Evolutionary conservation across 2,888 invertebrate genomes (phyloP), one percentile per base, ranked within the genome.

Genomic region (Herminia tarsipennalis): DNA sequence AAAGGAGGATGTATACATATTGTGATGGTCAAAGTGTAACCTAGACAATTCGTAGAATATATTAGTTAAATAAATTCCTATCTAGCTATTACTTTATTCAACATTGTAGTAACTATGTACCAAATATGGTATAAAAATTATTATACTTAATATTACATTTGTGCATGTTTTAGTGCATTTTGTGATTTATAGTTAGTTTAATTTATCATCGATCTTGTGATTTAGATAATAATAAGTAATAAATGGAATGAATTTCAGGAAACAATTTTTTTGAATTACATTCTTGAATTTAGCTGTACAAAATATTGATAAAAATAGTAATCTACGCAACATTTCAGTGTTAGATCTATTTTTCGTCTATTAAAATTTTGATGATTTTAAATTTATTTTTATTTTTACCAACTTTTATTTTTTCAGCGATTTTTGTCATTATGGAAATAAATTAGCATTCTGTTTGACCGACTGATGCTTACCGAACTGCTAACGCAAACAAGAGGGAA

Each of bases 91-190:
- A 70, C 63, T 78, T 82, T 78, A 79, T 76, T 82, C 76, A 78
- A 77, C 71, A 76, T 72, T 76, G 73, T 74, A 73, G 72, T 72
- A 76, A 76, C 58, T 78, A 77, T 82, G 81, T 88, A 88, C 88
- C 84, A 78, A 81, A 80, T 73, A 68, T 70, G 88, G 86, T 88
- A 88, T 87, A 81, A 88, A 86, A 89, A 86, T 82, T 76, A 76
- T 82, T 83, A 40, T 17, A n/a, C 5, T n/a, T 55, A 83, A 83
- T 83, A 83, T 82, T 86, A 85, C 85, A 87, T 86, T 79, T 87
- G 86, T 91, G 91, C 91, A 91, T 91, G 91, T 91, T 91, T 91
- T 91, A 91, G 90, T 91, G 91, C 91, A 91, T 91, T 91, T 91
- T 91, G 91, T 91, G 90, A 91, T 91, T 89, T 76, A 84, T 90